Evolutionary conservation across 2,113 vertebrate species (phyloP).

Genomic region (Danio rerio): GRCz12tu NC_133194.1:44341501-44342000

Average conservation of each 20-base stretch:
- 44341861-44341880: background rate
- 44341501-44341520: background rate
- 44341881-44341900: background rate
- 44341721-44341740: conserved; percentile 1
- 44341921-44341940: conserved; percentile 21
- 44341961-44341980: background rate
- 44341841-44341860: background rate
- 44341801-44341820: background rate
- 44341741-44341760: background rate
- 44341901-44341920: conserved; percentile 46
- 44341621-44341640: background rate
- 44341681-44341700: conserved; percentile 9
- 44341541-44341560: conserved; percentile 1
- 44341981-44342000: background rate
- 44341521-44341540: background rate
- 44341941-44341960: conserved; percentile 7
- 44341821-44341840: background rate
- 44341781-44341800: conserved; percentile 11
- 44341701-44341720: conserved; percentile 1
- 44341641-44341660: background rate
- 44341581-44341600: too few relatives aligned
- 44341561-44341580: background rate
- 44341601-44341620: background rate
- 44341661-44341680: background rate
- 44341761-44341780: background rate